Evolutionary conservation across 2,797 vertebrate species (phyloP), one percentile per base, ranked within the genome.

Genomic region (Streptopelia turtur): DNA sequence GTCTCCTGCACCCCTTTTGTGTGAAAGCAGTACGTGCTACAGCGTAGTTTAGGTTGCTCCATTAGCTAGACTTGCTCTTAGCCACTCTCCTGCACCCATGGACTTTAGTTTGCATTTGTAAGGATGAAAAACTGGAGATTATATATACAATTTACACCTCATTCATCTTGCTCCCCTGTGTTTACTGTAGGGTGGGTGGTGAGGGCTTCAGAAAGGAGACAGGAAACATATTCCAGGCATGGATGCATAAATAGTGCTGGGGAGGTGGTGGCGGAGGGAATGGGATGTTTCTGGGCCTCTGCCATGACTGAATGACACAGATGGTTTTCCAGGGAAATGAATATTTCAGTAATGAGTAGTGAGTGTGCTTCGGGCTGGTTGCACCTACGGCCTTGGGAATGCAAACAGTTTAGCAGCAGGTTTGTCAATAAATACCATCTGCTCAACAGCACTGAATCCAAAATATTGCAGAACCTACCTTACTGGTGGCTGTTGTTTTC

Each of bases 401-500:
- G 89, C 93, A 95, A 96, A 94, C 96, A 95, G 75, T 93, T 93
- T 91, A 95, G 86, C 83, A 89, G 90, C 89, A 87, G 94, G 90
- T 94, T 95, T 97, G 94, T 95, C 93, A 97, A 95, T 94, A 96
- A 95, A 92, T 90, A 41, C 96, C 95, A 93, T 96, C 96, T 95
- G 96, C 78, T 96, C 78, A 15, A 24, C 55, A 70, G 41, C 78
- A 60, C 72, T 70, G 60, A 84, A 33, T 70, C 81, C 83, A 91
- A 87, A 93, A 60, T 66, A 70, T 5, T 66, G 77, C 81, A 95
- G 63, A 79, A 69, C 55, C 47, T 66, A 57, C 89, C 83, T 87
- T 76, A 68, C 45, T 3, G 1, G 56, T 77, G 71, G 35, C 72
- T 80, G n/a, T 33, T 83, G 33, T 50, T 87, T 50, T 60, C 28